These are phyloP conservation scores for Smutsia temminckii DNA, from an alignment of 2,797 vertebrate species.

Conservation along the genomic window DNA sequence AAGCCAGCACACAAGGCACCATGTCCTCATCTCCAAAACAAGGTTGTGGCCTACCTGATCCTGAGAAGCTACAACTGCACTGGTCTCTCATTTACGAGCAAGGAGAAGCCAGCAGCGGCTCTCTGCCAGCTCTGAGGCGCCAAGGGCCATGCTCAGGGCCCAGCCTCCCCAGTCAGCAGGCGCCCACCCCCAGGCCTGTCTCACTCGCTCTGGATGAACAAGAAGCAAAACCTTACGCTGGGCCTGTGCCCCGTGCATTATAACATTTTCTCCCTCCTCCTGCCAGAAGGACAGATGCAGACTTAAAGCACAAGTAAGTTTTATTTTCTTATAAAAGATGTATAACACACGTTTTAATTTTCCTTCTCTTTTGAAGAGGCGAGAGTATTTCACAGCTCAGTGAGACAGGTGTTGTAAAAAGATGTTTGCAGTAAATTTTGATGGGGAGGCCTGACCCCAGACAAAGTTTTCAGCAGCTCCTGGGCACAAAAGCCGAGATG, in stretches of 20 bases:
- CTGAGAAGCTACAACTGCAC: fast-evolving
- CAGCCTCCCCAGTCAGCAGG: fast-evolving
- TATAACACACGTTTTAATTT: conserved; percentile 63
- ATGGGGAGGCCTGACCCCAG: conserved; percentile 65
- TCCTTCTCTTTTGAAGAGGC: conserved; percentile 53
- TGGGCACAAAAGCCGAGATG: background rate
- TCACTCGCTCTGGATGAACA: too few relatives aligned
- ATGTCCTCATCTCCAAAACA: background rate
- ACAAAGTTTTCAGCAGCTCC: conserved; percentile 26
- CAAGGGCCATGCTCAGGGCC: fast-evolving
- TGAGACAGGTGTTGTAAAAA: conserved; percentile 71
- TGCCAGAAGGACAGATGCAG: background rate
- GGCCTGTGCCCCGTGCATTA: fast-evolving
- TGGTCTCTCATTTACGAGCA: background rate
- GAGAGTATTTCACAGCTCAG: conserved; percentile 63
- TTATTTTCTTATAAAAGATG: conserved; percentile 60
- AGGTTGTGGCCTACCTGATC: fast-evolving
- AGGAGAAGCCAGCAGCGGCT: background rate
- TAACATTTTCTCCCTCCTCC: background rate
- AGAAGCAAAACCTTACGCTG: background rate
- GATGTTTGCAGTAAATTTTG: conserved; percentile 73
- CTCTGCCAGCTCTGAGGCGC: background rate
- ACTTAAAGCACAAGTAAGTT: conserved; percentile 52
- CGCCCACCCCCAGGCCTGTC: background rate
- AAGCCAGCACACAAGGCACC: background rate